Conservation (phyloP, 1,140 invertebrate species). For the Hirudo medicinalis region DNA sequence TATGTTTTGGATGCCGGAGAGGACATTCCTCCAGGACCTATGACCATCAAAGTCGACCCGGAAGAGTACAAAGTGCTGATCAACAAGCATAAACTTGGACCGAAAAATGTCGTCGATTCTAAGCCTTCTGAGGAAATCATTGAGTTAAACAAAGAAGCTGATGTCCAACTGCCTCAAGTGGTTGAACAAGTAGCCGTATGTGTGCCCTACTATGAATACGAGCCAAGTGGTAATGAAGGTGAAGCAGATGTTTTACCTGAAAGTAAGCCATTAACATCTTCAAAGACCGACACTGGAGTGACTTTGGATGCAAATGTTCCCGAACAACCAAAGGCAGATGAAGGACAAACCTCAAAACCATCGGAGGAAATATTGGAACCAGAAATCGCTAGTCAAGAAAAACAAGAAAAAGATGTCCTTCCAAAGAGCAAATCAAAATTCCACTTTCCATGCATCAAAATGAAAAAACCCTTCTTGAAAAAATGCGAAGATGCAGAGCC, state of each 20-base stretch:
- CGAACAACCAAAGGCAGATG: neutral
- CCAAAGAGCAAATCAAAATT: conserved; percentile 1
- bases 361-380: neutral
- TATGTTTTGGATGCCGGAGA: neutral
- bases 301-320: neutral
- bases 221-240: too few relatives aligned
- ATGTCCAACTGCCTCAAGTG: neutral
- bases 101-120: too few relatives aligned
- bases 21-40: too few relatives aligned
- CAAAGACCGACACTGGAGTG: neutral
- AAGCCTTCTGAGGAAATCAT: neutral
- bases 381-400: neutral
- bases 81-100: too few relatives aligned
- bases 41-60: too few relatives aligned
- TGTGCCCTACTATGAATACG: neutral
- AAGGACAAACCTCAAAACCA: neutral
- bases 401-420: conserved; percentile 1
- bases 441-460: neutral
- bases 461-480: neutral
- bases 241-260: too few relatives aligned
- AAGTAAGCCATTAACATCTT: too few relatives aligned
- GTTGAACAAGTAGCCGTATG: neutral
- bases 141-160: neutral
- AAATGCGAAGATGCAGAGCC: neutral
- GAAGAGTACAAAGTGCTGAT: too few relatives aligned